Base-by-base conservation (phyloP, 2,888 invertebrate genomes). In the Lycia hirtaria region DNA sequence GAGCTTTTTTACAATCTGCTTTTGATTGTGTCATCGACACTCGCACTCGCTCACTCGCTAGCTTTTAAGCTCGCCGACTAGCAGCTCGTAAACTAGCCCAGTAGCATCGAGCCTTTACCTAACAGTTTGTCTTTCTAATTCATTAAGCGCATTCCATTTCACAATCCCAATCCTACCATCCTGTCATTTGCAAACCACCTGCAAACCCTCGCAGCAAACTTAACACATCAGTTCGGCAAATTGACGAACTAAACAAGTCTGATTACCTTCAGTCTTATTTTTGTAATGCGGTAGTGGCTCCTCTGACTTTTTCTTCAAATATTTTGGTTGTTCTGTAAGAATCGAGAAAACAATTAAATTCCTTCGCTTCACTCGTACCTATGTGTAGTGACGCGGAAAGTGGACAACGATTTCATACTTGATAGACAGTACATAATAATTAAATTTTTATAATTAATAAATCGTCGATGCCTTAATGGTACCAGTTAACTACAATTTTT, bases 271-370 rank as follows among this genome's bases (percentile, higher is more conserved):
- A 6, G 28, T 28, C 28, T 28, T 6, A n/a, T 5, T 12, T 9
- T 0, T 12, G 12, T 22, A 38, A 6, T 12, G 14, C 38, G 9
- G 6, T 6, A 2, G 20, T 20, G 22, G 38, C 38, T 20, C 20
- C 12, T 4, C 22, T 6, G 12, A 4, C 4, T 7, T 2, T 4
- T 2, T 12, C 6, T 22, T 5, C 14, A 22, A 12, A 22, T 22
- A 38, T 12, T n/a, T 22, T 22, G 20, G 35, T 7, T 14, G 17
- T 4, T 37, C 37, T 22, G 12, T 20, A 22, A 50, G 30, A 50
- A 50, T 32, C 10, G 40, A 24, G 37, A 52, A 38, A 37, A 37
- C 44, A 52, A 44, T 52, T 52, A 52, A 52, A 52, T 52, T 44
- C 37, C 28, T 22, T 56, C 61, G 26, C 41, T 41, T 26, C 41